Evolutionary conservation across 2,113 vertebrate genomes (phyloP).

Genomic region (Amphilophus citrinellus): DNA sequence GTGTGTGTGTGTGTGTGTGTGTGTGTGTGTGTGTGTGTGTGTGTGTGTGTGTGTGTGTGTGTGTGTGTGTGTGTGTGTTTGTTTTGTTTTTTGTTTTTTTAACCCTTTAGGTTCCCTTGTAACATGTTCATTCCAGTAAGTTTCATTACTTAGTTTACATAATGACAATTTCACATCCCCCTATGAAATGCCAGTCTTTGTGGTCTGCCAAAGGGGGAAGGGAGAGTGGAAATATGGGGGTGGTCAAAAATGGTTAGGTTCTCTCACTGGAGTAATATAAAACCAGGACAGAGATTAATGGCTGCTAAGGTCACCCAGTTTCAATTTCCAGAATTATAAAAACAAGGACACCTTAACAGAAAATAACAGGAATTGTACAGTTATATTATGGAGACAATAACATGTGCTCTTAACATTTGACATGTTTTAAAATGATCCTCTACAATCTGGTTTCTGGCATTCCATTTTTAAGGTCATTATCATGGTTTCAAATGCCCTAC

Average conservation of each 20-base stretch:
- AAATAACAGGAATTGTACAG: not conserved
- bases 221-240: not conserved
- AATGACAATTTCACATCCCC: constrained; percentile 11
- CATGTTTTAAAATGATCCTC: no score
- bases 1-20: no score
- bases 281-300: not conserved
- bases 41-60: no score
- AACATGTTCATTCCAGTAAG: not conserved
- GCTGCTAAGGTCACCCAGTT: not conserved
- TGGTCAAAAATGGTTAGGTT: not conserved
- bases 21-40: no score
- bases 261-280: not conserved
- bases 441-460: not conserved
- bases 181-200: constrained; percentile 13
- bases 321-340: not conserved
- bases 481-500: not conserved
- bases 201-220: not conserved
- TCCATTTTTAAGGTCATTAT: not conserved
- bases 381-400: not conserved
- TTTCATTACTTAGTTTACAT: constrained; percentile 13
- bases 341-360: not conserved
- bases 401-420: not conserved
- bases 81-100: not conserved
- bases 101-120: not conserved
- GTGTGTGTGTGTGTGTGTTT: not conserved